Percentiles rank a stretch among this genome's conserved stretches.
Evolutionary conservation across 2,888 invertebrate species (phyloP).

Genomic region (Nezara viridula): DNA sequence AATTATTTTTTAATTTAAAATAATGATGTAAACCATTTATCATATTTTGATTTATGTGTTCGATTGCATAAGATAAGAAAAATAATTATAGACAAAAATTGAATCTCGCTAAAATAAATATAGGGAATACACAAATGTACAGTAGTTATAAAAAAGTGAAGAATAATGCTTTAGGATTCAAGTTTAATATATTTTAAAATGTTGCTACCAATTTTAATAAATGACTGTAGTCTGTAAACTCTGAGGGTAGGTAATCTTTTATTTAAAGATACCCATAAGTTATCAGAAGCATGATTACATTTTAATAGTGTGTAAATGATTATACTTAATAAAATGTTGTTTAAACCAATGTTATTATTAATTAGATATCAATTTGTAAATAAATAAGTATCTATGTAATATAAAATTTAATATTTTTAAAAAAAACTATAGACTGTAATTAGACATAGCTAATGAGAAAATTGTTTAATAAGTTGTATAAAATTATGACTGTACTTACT

Average conservation of each 20-base stretch:
- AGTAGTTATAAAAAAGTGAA: background rate
- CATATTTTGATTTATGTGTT: background rate
- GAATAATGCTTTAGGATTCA: background rate
- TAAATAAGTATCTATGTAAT: background rate
- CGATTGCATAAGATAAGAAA: background rate
- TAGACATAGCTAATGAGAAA: background rate
- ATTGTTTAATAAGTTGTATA: background rate
- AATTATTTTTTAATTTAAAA: background rate
- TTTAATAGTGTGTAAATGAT: background rate
- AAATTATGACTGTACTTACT: conserved; percentile 9
- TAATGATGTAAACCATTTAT: background rate
- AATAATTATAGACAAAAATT: background rate
- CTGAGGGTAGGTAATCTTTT: background rate
- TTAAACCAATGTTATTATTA: background rate
- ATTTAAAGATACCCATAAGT: background rate
- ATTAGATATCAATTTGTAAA: background rate
- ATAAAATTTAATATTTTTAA: background rate
- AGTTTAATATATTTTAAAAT: background rate
- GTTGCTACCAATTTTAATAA: background rate
- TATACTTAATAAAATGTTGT: background rate
- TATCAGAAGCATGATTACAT: background rate
- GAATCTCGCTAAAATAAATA: conserved; percentile 10
- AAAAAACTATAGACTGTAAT: background rate
- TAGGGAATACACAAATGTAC: background rate
- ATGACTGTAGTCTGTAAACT: background rate